Conservation (phyloP, 2,797 vertebrate species). For the Sebastes itinus region DNA sequence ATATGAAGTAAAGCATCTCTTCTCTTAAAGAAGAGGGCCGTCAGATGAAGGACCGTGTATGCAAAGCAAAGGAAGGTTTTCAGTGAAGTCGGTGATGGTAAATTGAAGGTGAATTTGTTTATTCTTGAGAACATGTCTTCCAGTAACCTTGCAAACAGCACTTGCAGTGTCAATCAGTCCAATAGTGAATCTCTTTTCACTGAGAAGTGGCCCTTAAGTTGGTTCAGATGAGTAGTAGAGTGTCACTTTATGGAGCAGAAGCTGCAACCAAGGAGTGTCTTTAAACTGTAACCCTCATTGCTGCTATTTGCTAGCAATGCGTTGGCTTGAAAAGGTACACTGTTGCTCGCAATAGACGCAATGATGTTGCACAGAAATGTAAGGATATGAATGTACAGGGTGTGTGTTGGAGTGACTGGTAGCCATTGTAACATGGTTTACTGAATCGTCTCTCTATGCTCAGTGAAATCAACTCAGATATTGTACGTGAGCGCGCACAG, state of each 20-base stretch:
- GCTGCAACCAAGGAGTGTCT: constrained; percentile 60
- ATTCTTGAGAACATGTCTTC: constrained; percentile 65
- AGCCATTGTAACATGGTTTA: constrained; percentile 37
- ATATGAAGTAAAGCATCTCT: neutral
- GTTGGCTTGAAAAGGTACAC: constrained; percentile 29
- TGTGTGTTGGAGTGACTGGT: constrained; percentile 29
- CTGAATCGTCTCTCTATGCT: constrained; percentile 27
- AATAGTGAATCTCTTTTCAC: constrained; percentile 33
- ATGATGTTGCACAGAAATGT: constrained; percentile 71
- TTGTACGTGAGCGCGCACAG: constrained; percentile 36
- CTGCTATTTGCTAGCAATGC: constrained; percentile 37
- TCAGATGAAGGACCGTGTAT: constrained; percentile 7
- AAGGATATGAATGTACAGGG: constrained; percentile 68
- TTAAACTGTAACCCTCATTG: constrained; percentile 43
- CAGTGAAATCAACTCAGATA: constrained; percentile 38
- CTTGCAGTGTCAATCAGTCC: constrained; percentile 54
- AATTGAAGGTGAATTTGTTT: constrained; percentile 44
- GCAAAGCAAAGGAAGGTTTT: constrained; percentile 28
- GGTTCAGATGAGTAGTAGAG: constrained; percentile 9
- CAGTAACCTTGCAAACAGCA: constrained; percentile 45
- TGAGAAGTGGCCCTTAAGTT: constrained; percentile 49
- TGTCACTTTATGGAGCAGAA: constrained; percentile 43
- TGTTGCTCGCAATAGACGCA: constrained; percentile 43
- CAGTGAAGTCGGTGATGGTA: constrained; percentile 53
- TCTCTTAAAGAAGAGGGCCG: neutral